phyloP scores from a whole-genome alignment of 1,140 invertebrate genomes.

The Palaemon carinicauda region DNA sequence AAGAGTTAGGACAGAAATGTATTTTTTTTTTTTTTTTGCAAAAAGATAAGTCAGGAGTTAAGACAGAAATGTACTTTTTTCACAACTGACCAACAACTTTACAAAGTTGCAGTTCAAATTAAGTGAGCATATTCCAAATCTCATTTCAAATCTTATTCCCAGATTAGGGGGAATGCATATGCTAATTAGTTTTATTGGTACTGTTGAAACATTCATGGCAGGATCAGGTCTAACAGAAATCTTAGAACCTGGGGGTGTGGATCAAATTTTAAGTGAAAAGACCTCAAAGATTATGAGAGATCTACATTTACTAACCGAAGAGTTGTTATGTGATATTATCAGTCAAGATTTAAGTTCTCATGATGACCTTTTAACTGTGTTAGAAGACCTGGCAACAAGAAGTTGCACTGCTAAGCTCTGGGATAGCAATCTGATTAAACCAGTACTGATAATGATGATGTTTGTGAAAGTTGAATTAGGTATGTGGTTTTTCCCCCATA shows the following conservation, averaged over 20 bases:
- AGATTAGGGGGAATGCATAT: neutral
- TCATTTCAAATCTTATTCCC: too few species aligned
- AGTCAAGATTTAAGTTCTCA: conserved; percentile 11
- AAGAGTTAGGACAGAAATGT: too few species aligned
- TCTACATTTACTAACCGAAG: neutral
- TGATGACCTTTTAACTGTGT: conserved; percentile 4
- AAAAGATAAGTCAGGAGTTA: too few species aligned
- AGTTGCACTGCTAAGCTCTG: neutral
- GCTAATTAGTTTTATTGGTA: neutral
- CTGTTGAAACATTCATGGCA: neutral
- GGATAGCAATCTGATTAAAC: neutral
- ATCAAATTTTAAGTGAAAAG: neutral
- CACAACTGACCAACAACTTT: too few species aligned
- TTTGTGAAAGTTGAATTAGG: neutral
- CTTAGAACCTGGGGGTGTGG: neutral
- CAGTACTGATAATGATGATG: neutral
- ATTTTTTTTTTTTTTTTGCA: too few species aligned
- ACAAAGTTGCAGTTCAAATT: too few species aligned
- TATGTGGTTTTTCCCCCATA: neutral
- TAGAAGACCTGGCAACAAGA: neutral
- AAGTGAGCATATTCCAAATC: too few species aligned
- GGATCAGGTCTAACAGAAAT: neutral
- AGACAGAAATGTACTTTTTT: too few species aligned
- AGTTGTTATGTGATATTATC: neutral
- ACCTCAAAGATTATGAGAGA: neutral